Conservation (phyloP, 2,888 invertebrate genomes). For the Himalopsyche anomala region DNA sequence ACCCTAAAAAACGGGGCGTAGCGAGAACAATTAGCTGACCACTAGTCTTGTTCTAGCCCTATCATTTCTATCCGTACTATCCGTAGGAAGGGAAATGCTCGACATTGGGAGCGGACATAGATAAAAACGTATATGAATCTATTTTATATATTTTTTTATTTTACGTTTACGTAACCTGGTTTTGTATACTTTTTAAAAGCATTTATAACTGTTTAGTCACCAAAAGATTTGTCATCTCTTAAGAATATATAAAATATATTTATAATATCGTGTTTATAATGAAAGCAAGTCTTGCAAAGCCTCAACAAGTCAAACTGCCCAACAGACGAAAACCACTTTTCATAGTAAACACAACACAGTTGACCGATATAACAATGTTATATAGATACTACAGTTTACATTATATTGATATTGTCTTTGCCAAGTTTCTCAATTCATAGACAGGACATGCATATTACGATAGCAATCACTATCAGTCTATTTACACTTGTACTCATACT, state of each 20-base stretch:
- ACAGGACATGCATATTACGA: background rate
- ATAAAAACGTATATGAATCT: no score
- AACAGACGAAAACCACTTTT: constrained; percentile 17
- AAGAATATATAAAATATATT: background rate
- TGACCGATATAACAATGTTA: background rate
- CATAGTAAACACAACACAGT: background rate
- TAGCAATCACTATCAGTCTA: background rate
- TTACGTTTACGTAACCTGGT: no score
- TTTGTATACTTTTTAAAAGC: no score
- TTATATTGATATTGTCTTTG: background rate
- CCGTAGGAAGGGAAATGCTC: no score
- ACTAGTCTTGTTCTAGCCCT: no score
- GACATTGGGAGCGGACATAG: no score
- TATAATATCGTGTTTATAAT: background rate
- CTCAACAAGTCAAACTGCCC: background rate
- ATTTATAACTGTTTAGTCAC: background rate
- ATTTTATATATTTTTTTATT: no score
- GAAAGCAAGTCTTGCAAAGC: background rate
- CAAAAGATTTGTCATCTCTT: background rate
- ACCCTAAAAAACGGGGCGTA: no score
- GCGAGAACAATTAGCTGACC: no score
- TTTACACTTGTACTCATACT: background rate
- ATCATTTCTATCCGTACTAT: no score
- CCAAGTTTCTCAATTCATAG: background rate
- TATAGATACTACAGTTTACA: background rate